Conservation (phyloP, 2,888 invertebrate species). For the Lysandra bellargus region DNA sequence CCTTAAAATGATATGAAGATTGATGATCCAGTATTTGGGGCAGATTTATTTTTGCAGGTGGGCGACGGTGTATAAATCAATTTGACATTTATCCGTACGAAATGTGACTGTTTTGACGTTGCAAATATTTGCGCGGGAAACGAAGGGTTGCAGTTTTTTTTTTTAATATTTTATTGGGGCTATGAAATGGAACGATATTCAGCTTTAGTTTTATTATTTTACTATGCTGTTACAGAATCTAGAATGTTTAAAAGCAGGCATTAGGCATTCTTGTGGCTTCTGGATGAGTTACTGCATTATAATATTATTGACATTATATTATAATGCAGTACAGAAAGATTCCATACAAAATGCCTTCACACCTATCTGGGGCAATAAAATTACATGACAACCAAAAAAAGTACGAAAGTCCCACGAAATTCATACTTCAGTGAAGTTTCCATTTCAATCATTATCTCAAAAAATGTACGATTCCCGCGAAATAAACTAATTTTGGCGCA, state of each 20-base stretch:
- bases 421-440: too few species aligned
- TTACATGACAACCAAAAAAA: too few species aligned
- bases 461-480: too few species aligned
- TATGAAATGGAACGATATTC: not conserved
- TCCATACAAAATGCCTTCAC: too few species aligned
- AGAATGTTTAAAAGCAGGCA: too few species aligned
- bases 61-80: conserved; percentile 58
- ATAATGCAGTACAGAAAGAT: too few species aligned
- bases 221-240: not conserved
- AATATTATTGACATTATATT: too few species aligned
- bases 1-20: conserved; percentile 35
- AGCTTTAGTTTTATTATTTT: not conserved
- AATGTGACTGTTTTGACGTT: conserved; percentile 46
- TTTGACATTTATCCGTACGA: conserved; percentile 55
- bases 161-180: not conserved
- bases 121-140: conserved; percentile 19
- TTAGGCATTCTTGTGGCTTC: too few species aligned
- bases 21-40: conserved; percentile 31
- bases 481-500: not conserved
- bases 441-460: too few species aligned
- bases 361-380: too few species aligned
- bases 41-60: conserved; percentile 30
- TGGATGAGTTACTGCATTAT: too few species aligned
- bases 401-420: too few species aligned
- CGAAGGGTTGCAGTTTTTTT: conserved; percentile 41